Evolutionary conservation across 2,113 vertebrate species (phyloP), one percentile per base, ranked within the genome.

Genomic region (Collichthys lucidus): DNA sequence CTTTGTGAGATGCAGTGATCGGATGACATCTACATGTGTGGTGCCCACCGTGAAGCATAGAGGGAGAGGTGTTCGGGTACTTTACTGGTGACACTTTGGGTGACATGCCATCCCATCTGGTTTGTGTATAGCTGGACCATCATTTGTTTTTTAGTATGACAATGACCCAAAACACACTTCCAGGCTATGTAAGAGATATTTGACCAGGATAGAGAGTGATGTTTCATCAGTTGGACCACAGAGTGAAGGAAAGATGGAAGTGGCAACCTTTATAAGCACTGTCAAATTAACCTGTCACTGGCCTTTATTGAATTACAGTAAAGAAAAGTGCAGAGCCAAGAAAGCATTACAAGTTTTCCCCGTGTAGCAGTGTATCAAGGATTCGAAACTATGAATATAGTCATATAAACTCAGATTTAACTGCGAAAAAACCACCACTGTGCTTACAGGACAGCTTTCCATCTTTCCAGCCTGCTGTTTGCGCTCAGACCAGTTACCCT

Each of bases 371-470:
- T 6, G 6, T 9, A 22, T 8, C 49, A 49, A 66, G 57, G 50
- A 42, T 66, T 35, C 79, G 73, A 78, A 75, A 66, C 19, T 16
- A 49, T 15, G 24, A 82, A 47, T 77, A 26, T 19, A 49, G 75
- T 84, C 68, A 10, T 40, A 66, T 60, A 60, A 76, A 79, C 62
- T 60, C 3, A 35, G 26, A 22, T 84, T 52, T 62, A 77, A 73
- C 79, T 49, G 29, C 9, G 20, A 55, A 42, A 57, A 61, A 85
- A 79, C 65, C 77, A 52, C 84, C 31, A 35, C 24, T 40, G 68
- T 61, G 78, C 86, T 90, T 84, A 86, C 80, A 82, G 71, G 83
- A 92, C 85, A 85, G 87, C 88, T 93, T 90, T 93, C 91, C 88
- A 83, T 90, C 84, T 78, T 78, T 83, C 85, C 84, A 89, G 75